Conservation (phyloP, 1,140 invertebrate genomes). For the Homalodisca vitripennis region DNA sequence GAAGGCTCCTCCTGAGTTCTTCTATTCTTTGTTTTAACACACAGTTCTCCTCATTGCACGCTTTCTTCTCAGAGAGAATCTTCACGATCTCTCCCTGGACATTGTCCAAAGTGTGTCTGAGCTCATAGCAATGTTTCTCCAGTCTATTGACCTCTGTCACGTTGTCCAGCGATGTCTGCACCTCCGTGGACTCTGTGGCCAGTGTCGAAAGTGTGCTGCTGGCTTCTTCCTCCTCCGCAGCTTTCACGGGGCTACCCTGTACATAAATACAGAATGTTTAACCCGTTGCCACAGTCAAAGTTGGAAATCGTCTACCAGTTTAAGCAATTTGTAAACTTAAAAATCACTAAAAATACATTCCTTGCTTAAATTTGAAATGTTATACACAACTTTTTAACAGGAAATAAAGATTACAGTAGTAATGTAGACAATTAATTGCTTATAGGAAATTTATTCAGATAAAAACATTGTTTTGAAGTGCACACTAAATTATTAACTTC, state of each 20-base stretch:
- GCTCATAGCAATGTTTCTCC: constrained; percentile 40
- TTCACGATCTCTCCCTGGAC: constrained; percentile 44
- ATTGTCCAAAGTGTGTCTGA: constrained; percentile 40
- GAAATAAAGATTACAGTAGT: no score
- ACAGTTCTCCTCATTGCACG: constrained; percentile 43
- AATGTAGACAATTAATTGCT: no score
- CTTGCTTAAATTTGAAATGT: no score
- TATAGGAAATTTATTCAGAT: no score
- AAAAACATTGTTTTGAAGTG: no score
- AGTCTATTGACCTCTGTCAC: constrained; percentile 32
- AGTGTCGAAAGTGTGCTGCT: background rate
- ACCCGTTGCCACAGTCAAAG: no score
- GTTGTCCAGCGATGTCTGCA: constrained; percentile 33
- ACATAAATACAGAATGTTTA: no score
- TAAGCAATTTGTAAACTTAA: background rate
- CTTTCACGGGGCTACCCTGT: background rate
- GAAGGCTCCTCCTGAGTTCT: constrained; percentile 30
- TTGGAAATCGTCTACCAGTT: background rate
- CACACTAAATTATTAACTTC: no score
- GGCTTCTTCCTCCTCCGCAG: background rate
- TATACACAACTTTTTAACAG: no score
- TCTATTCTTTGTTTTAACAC: constrained; percentile 39
- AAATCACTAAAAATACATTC: no score
- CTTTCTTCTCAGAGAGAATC: constrained; percentile 45
- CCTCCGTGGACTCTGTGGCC: constrained; percentile 13